These are phyloP conservation scores for Adelges cooleyi DNA, from an alignment of 1,140 invertebrate genomes.

Conservation along the genomic window DNA sequence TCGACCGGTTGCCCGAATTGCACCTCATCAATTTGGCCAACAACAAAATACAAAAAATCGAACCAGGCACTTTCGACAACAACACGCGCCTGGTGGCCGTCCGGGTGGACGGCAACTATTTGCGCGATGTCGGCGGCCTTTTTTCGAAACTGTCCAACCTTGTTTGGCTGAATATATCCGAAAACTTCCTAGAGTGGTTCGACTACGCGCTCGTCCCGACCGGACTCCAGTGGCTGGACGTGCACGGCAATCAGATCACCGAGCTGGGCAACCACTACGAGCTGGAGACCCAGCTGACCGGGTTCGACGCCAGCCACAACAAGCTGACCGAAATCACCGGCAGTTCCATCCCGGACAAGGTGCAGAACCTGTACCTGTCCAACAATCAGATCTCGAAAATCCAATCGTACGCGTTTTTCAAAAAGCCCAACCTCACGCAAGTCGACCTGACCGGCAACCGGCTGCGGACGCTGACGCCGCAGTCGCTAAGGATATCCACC, in stretches of 20 bases:
- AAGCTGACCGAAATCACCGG: conserved; percentile 73
- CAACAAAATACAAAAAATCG: conserved; percentile 75
- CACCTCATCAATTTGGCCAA: conserved; percentile 79
- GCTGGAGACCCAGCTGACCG: conserved; percentile 69
- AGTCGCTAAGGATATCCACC: conserved; percentile 69
- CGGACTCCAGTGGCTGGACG: conserved; percentile 77
- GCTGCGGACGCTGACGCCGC: conserved; percentile 70
- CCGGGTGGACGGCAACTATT: conserved; percentile 73
- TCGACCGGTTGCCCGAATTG: conserved; percentile 67
- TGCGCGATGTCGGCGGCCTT: conserved; percentile 70
- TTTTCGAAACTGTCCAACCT: conserved; percentile 76
- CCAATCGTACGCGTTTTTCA: conserved; percentile 84
- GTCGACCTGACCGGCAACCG: conserved; percentile 77
- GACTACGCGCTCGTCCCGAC: conserved; percentile 84
- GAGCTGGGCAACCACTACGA: conserved; percentile 84
- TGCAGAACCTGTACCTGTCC: conserved; percentile 70
- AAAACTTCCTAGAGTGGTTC: conserved; percentile 77
- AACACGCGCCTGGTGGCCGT: conserved; percentile 76
- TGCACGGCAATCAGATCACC: conserved; percentile 74
- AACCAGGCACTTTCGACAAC: conserved; percentile 69
- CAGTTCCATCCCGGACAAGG: conserved; percentile 65
- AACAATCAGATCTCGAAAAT: conserved; percentile 78
- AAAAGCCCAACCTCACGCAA: conserved; percentile 76
- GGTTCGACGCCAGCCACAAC: conserved; percentile 77
- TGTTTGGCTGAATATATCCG: conserved; percentile 83